Evolutionary conservation across 2,113 vertebrate genomes (phyloP).

Genomic region (Eublepharis macularius): DNA sequence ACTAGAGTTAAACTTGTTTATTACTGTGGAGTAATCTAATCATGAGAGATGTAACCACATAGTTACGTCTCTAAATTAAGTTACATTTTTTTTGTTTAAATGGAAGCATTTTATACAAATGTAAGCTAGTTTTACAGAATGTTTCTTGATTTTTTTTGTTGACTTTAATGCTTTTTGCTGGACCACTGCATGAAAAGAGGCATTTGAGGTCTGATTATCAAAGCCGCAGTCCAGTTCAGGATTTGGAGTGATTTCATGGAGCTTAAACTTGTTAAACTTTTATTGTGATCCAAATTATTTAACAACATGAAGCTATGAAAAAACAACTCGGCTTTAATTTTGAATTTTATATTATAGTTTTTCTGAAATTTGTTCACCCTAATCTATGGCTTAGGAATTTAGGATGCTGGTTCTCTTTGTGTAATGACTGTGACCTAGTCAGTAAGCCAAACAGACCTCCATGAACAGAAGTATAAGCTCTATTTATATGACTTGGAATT

Average conservation of each 20-base stretch:
- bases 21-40: conserved; percentile 20
- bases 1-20: neutral
- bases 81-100: conserved; percentile 18
- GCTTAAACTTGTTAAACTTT: neutral
- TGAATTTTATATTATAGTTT: neutral
- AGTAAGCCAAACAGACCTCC: neutral
- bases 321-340: neutral
- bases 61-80: conserved; percentile 9
- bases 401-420: neutral
- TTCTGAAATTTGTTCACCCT: neutral
- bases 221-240: neutral
- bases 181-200: neutral
- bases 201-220: neutral
- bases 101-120: conserved; percentile 7
- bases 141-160: neutral
- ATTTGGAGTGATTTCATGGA: neutral
- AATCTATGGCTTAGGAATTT: neutral
- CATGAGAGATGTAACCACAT: neutral
- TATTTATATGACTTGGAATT: neutral
- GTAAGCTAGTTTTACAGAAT: neutral
- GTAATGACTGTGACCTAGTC: too few species aligned
- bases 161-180: neutral
- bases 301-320: neutral
- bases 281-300: neutral
- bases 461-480: neutral